phyloP scores from a whole-genome alignment of 92 coral and sea anemone species.

The Palythoa caribaeorum region DNA sequence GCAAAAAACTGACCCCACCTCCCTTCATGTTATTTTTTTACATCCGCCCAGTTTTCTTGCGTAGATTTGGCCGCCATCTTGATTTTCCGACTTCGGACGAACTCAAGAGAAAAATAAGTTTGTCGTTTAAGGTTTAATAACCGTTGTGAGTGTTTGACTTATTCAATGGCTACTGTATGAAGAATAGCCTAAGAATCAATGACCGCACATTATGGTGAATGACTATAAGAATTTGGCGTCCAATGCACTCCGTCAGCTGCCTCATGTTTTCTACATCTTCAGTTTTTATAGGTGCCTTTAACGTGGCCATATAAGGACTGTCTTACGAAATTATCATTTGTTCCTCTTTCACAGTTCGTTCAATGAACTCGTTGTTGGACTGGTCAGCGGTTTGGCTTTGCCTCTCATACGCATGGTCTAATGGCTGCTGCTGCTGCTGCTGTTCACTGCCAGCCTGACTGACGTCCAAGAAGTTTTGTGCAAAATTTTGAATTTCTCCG shows the following conservation, averaged over 20 bases:
- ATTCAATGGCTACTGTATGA: too few relatives aligned
- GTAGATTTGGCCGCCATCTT: too few relatives aligned
- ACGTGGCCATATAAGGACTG: not conserved
- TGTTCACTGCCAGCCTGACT: slow-evolving; percentile 72
- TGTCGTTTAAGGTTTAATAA: too few relatives aligned
- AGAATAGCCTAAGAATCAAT: too few relatives aligned
- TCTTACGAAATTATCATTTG: slow-evolving; percentile 34
- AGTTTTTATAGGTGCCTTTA: not conserved
- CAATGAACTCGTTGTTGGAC: slow-evolving; percentile 19
- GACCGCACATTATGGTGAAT: too few relatives aligned
- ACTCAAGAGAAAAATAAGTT: too few relatives aligned
- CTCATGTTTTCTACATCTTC: not conserved
- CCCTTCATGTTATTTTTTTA: too few relatives aligned
- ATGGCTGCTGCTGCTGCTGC: slow-evolving; percentile 36
- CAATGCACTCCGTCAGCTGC: not conserved
- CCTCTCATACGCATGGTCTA: slow-evolving; percentile 39
- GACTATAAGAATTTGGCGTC: too few relatives aligned
- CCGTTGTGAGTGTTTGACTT: too few relatives aligned
- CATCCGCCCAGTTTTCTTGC: too few relatives aligned
- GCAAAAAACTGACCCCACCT: too few relatives aligned
- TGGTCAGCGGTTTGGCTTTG: slow-evolving; percentile 29
- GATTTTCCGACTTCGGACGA: too few relatives aligned
- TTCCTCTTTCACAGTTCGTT: slow-evolving; percentile 35
- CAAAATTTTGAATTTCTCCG: slow-evolving; percentile 98
- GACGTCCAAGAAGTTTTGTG: slow-evolving; percentile 95